phyloP scores from a whole-genome alignment of 2,797 vertebrate species.

The Mormyrus hasselquistii region DNA sequence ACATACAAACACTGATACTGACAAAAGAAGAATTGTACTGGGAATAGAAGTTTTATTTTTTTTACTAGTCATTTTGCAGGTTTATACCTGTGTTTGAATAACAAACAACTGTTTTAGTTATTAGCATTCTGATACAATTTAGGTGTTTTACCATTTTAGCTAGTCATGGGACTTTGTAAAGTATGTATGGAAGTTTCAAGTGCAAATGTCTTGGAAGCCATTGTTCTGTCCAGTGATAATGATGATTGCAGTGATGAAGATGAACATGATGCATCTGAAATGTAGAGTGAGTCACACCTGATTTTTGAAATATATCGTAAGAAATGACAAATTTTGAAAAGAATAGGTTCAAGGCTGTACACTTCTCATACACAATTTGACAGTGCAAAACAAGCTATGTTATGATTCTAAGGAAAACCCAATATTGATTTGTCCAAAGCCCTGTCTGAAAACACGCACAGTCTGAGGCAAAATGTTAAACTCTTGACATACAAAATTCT shows the following conservation, averaged over 20 bases:
- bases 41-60: background rate
- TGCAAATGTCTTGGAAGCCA: background rate
- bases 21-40: background rate
- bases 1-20: background rate
- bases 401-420: background rate
- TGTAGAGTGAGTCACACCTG: background rate
- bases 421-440: background rate
- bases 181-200: background rate
- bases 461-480: background rate
- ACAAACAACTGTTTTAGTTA: background rate
- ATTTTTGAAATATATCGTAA: background rate
- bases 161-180: background rate
- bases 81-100: background rate
- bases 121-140: background rate
- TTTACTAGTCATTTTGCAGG: background rate
- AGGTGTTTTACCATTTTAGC: background rate
- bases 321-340: background rate
- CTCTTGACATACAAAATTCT: background rate
- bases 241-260: background rate
- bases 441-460: background rate
- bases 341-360: background rate
- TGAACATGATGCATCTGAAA: background rate
- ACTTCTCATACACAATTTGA: background rate
- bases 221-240: background rate
- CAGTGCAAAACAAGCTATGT: background rate